A percentile compares a stretch with the other conserved stretches of the same genome.
These are phyloP conservation scores for Syndactyla subalaris DNA, from an alignment of 2,797 vertebrate species.

Conservation along the genomic window DNA sequence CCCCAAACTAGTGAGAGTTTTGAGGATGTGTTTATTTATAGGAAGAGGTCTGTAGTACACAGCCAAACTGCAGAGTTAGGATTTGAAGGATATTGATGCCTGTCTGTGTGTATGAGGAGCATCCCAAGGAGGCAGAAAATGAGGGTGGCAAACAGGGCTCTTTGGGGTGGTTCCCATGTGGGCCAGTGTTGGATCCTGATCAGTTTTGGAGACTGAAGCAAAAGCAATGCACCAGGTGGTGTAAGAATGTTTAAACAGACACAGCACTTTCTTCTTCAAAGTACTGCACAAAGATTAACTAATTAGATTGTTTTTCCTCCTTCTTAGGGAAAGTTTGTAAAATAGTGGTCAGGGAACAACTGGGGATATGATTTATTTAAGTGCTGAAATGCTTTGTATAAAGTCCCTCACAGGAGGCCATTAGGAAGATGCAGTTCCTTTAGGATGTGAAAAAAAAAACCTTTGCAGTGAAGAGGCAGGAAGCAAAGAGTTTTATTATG, in stretches of 20 bases:
- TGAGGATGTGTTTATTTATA: background rate
- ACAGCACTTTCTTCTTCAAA: conserved; percentile 72
- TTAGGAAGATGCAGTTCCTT: conserved; percentile 37
- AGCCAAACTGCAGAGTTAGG: background rate
- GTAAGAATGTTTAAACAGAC: conserved; percentile 45
- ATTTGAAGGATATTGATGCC: background rate
- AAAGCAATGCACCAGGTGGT: conserved; percentile 9
- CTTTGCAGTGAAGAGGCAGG: background rate
- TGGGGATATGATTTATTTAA: conserved; percentile 60
- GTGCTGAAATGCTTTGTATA: conserved; percentile 33
- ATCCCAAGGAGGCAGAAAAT: background rate
- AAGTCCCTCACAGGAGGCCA: conserved; percentile 22
- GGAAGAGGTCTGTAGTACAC: background rate
- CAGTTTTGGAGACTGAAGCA: background rate
- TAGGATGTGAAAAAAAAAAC: background rate
- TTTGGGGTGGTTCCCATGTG: background rate
- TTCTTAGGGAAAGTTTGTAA: conserved; percentile 9
- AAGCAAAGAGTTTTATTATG: background rate
- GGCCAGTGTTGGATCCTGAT: background rate
- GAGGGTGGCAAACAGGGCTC: background rate
- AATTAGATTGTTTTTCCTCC: conserved; percentile 52
- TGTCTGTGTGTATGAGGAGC: background rate
- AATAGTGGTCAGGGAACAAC: conserved; percentile 10
- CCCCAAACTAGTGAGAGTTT: background rate
- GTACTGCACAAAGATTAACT: conserved; percentile 53